A percentile compares a stretch with the other conserved stretches of the same genome.
Evolutionary conservation across 2,797 vertebrate species (phyloP).

Genomic region (Falco novaeseelandiae): DNA sequence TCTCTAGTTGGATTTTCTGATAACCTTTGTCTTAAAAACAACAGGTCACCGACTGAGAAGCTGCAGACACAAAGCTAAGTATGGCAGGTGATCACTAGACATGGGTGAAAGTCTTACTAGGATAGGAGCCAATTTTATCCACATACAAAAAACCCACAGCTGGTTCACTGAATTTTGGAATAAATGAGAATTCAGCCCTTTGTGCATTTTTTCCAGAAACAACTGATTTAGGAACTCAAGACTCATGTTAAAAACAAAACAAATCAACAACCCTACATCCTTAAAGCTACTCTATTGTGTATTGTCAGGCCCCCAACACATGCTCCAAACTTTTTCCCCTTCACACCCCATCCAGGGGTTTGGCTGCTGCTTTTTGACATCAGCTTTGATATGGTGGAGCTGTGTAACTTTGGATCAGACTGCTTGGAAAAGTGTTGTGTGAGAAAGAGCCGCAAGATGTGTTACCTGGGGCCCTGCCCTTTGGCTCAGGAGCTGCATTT

Average conservation of each 20-base stretch:
- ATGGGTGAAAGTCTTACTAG: not conserved
- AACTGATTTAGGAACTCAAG: not conserved
- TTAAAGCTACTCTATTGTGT: not conserved
- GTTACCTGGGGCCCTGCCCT: not conserved
- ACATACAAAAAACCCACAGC: not conserved
- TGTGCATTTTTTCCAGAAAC: not conserved
- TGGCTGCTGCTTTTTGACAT: not conserved
- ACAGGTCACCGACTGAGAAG: not conserved
- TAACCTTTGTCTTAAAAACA: not conserved
- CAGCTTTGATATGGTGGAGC: not conserved
- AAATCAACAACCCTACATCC: not conserved
- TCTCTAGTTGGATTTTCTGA: not conserved
- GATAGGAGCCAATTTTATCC: not conserved
- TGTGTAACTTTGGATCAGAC: not conserved
- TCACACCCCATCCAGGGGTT: not conserved
- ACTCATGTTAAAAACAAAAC: not conserved
- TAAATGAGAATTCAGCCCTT: not conserved
- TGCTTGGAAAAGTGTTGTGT: not conserved
- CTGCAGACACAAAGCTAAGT: not conserved
- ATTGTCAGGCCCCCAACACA: not conserved
- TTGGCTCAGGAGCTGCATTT: not conserved
- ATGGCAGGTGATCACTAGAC: rapidly evolving
- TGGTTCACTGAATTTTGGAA: not conserved
- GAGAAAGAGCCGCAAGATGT: not conserved
- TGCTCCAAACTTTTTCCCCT: not conserved